phyloP scores from a whole-genome alignment of 2,113 vertebrate genomes.

The Gallinago undulata region DNA sequence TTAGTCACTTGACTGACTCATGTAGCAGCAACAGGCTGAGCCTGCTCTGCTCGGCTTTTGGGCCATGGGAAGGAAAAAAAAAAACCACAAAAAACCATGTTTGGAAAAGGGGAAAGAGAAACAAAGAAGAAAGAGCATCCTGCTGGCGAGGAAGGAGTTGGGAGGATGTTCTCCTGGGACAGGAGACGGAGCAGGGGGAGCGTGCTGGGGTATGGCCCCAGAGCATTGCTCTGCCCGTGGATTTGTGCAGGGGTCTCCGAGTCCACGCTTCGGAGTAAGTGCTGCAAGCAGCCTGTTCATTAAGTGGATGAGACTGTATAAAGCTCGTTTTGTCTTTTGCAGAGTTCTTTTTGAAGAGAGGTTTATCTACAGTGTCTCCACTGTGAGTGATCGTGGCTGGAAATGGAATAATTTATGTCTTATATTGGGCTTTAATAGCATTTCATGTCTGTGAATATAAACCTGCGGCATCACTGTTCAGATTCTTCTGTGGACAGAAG shows the following conservation, averaged over 20 bases:
- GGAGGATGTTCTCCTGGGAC: background rate
- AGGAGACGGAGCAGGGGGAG: background rate
- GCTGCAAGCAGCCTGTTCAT: background rate
- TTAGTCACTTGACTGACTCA: constrained; percentile 52
- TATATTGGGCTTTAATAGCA: background rate
- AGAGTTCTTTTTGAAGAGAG: background rate
- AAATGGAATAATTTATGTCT: constrained; percentile 18
- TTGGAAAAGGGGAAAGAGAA: background rate
- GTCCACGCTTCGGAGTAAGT: background rate
- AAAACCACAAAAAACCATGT: background rate
- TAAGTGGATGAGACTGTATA: background rate
- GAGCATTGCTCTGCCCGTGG: background rate
- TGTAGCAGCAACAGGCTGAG: background rate
- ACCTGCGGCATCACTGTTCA: background rate
- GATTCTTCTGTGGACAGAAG: background rate
- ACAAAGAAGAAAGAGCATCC: background rate
- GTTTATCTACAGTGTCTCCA: background rate
- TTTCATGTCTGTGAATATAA: background rate
- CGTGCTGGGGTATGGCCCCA: background rate
- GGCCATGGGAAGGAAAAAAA: background rate
- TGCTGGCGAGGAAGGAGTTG: background rate
- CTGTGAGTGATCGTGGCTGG: background rate
- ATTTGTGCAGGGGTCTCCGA: background rate
- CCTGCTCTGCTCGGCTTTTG: background rate
- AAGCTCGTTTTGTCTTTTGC: background rate